phyloP scores from a whole-genome alignment of 2,113 vertebrate species.

The Chascanopsetta lugubris region DNA sequence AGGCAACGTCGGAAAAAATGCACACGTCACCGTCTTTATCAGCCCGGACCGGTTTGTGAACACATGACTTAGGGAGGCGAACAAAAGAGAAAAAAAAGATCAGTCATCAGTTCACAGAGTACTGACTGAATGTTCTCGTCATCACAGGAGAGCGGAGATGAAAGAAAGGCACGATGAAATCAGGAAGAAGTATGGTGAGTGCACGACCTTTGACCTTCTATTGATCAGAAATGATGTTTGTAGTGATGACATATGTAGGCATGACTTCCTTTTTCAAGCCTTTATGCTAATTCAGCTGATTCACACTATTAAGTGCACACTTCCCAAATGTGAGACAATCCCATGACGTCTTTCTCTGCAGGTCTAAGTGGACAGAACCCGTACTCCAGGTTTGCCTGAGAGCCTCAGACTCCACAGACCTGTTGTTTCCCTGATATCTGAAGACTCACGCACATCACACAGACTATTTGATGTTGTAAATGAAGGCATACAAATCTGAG shows the following conservation, averaged over 20 bases:
- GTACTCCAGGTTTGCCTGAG: conserved; percentile 79
- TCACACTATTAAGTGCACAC: too few relatives aligned
- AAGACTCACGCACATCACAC: not conserved
- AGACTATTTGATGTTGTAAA: not conserved
- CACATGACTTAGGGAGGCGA: conserved; percentile 2
- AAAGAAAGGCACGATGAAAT: conserved; percentile 93
- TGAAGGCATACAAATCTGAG: not conserved
- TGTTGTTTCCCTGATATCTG: not conserved
- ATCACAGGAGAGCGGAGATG: conserved; percentile 89
- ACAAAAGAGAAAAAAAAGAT: conserved; percentile 6
- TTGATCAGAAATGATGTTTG: too few relatives aligned
- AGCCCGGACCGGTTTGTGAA: conserved; percentile 53
- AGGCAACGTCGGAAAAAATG: conserved; percentile 4
- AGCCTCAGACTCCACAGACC: conserved; percentile 9
- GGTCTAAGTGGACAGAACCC: conserved; percentile 77
- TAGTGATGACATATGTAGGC: too few relatives aligned
- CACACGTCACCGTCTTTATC: conserved; percentile 30
- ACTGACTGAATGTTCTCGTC: conserved; percentile 40
- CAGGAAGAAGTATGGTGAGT: conserved; percentile 93
- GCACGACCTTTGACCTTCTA: not conserved
- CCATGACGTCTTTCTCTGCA: conserved; percentile 49
- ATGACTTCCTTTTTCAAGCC: too few relatives aligned
- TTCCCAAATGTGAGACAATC: not conserved
- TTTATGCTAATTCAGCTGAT: too few relatives aligned
- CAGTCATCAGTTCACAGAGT: conserved; percentile 10